phyloP scores from a whole-genome alignment of 2,797 vertebrate genomes.

The Leucoraja ocellata region DNA sequence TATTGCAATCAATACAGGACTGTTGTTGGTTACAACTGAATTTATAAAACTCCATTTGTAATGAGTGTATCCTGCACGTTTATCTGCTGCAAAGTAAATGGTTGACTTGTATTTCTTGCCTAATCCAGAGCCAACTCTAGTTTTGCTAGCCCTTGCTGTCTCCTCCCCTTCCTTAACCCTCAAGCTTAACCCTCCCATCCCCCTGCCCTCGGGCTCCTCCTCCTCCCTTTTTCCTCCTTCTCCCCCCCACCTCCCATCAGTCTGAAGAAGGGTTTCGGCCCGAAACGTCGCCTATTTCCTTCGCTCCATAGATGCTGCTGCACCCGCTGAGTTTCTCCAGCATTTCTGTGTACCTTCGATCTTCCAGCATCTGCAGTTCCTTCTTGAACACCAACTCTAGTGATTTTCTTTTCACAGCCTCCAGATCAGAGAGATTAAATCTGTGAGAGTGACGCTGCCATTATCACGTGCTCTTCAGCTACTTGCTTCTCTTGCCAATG shows the following conservation, averaged over 20 bases:
- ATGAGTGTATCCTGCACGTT: not conserved
- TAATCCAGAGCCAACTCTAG: not conserved
- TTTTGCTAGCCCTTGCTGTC: not conserved
- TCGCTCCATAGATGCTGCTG: too few species aligned
- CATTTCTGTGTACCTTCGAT: too few species aligned
- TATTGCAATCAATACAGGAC: not conserved
- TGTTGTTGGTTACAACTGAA: not conserved
- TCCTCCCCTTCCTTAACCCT: too few species aligned
- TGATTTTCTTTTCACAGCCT: not conserved
- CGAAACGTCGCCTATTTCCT: too few species aligned
- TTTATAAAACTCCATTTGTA: not conserved
- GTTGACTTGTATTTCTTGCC: not conserved
- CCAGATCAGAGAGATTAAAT: not conserved
- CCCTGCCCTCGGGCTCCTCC: too few species aligned
- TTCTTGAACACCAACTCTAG: not conserved
- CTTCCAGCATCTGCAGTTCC: too few species aligned
- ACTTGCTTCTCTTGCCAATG: not conserved
- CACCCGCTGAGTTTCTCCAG: too few species aligned
- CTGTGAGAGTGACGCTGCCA: not conserved
- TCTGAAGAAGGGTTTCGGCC: too few species aligned
- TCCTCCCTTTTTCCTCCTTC: too few species aligned
- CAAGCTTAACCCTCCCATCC: too few species aligned
- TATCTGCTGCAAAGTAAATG: not conserved
- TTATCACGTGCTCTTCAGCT: not conserved
- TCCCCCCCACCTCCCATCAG: too few species aligned